phyloP scores from a whole-genome alignment of 2,113 vertebrate species.

The Bubalus kerabau region DNA sequence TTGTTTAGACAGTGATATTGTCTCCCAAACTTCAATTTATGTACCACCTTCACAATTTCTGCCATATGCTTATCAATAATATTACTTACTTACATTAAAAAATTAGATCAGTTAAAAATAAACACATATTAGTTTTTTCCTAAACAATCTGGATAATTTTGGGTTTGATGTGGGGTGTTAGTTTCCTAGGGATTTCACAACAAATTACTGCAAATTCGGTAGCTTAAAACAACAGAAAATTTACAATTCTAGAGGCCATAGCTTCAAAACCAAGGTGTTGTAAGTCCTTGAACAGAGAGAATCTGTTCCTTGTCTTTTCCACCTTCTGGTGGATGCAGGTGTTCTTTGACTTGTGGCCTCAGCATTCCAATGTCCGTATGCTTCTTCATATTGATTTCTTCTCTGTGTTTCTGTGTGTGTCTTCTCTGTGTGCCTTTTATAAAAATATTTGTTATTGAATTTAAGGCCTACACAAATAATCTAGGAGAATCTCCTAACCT shows the following conservation, averaged over 20 bases:
- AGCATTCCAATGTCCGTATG: neutral
- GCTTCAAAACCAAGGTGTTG: neutral
- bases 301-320: neutral
- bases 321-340: neutral
- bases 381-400: neutral
- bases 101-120: neutral
- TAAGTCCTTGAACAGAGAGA: neutral
- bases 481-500: neutral
- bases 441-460: neutral
- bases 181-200: neutral
- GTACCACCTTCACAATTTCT: neutral
- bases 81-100: neutral
- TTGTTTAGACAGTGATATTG: neutral
- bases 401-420: neutral
- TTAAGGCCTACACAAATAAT: neutral
- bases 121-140: neutral
- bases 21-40: neutral
- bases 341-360: neutral
- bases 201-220: neutral
- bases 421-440: neutral
- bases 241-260: neutral
- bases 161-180: neutral
- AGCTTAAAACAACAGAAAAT: neutral
- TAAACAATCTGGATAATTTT: neutral
- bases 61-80: neutral